phyloP scores from a whole-genome alignment of 2,797 vertebrate species.

The Malurus leucopterus region DNA sequence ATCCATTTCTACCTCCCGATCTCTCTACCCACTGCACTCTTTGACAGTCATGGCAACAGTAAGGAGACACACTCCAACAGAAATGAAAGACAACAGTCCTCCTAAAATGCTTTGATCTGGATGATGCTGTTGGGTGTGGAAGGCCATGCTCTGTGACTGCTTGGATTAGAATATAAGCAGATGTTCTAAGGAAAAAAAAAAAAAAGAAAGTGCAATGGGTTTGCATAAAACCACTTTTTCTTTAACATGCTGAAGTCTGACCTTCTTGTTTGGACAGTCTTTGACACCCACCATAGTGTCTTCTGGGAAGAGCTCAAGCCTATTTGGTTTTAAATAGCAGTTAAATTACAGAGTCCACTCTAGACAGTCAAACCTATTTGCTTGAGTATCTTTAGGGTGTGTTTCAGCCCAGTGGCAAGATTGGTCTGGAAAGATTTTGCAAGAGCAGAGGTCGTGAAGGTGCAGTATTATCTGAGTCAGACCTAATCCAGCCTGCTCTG shows the following conservation, averaged over 20 bases:
- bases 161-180: not conserved
- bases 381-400: not conserved
- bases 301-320: constrained; percentile 6
- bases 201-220: not conserved
- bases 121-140: not conserved
- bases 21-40: not conserved
- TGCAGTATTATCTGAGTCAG: not conserved
- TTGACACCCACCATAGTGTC: not conserved
- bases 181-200: not conserved
- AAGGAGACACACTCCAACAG: not conserved
- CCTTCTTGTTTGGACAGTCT: not conserved
- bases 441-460: not conserved
- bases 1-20: not conserved
- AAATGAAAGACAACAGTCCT: not conserved
- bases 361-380: constrained; percentile 10
- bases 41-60: not conserved
- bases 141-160: not conserved
- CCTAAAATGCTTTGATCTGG: not conserved
- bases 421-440: constrained; percentile 14
- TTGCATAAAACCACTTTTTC: not conserved
- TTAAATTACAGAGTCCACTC: constrained; percentile 16
- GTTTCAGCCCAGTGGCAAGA: not conserved
- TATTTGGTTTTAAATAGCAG: constrained; percentile 28
- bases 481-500: not conserved
- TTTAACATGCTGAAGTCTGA: not conserved